phyloP scores from a whole-genome alignment of 2,888 invertebrate genomes.

The Amorpha juglandis region DNA sequence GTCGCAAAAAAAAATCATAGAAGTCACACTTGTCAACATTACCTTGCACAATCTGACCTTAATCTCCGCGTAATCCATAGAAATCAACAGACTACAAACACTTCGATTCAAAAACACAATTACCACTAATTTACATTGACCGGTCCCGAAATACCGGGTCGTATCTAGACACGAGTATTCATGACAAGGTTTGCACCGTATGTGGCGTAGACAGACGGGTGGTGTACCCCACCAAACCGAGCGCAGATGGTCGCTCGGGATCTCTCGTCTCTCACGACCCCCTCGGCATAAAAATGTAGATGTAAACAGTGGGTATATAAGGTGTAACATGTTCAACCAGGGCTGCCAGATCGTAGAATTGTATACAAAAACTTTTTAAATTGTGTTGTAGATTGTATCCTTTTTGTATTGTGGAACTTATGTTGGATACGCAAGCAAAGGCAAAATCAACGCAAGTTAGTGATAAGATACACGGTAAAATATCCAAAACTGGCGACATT shows the following conservation, averaged over 20 bases:
- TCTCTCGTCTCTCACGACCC: conserved; percentile 2
- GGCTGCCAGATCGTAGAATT: too few relatives aligned
- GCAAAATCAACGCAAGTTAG: too few relatives aligned
- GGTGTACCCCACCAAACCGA: conserved; percentile 8
- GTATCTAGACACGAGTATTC: background rate
- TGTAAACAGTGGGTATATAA: background rate
- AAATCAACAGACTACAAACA: background rate
- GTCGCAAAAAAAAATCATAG: too few relatives aligned
- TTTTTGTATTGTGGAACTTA: too few relatives aligned
- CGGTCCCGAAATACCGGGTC: background rate
- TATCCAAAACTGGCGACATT: too few relatives aligned
- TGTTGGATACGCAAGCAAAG: too few relatives aligned
- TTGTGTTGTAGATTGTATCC: too few relatives aligned
- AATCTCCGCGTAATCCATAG: background rate
- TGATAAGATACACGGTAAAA: too few relatives aligned
- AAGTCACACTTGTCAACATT: background rate
- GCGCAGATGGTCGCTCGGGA: conserved; percentile 13
- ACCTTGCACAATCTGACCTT: background rate
- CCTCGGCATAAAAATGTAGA: background rate
- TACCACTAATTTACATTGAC: background rate
- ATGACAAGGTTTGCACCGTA: conserved; percentile 1
- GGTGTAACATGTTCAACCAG: too few relatives aligned
- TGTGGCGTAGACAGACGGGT: background rate
- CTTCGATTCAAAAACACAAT: background rate
- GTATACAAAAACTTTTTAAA: too few relatives aligned